Conservation (phyloP, 2,113 vertebrate species). For the Prinia subflava region DNA sequence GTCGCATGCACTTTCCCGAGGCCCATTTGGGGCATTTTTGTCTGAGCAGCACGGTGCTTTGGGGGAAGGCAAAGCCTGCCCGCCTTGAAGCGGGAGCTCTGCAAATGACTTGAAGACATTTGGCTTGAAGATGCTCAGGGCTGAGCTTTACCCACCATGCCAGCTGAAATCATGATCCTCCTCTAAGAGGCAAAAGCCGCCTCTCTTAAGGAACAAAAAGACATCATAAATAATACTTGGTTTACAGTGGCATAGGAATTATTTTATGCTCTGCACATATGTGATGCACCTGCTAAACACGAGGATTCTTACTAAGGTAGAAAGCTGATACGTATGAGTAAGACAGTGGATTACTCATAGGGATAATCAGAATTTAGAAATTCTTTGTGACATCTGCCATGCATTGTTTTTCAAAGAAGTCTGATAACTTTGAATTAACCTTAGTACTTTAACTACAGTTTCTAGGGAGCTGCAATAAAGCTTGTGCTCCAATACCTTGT, state of each 20-base stretch:
- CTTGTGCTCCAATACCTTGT: not conserved
- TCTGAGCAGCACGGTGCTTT: not conserved
- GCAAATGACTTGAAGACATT: not conserved
- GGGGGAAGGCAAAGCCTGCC: not conserved
- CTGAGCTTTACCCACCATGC: not conserved
- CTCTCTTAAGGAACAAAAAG: not conserved
- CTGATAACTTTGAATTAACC: constrained; percentile 36
- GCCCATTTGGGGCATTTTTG: not conserved
- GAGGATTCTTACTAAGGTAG: not conserved
- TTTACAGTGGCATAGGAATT: not conserved
- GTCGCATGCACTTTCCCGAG: not conserved
- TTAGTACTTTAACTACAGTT: not conserved
- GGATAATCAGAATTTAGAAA: not conserved
- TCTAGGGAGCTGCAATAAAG: constrained; percentile 5
- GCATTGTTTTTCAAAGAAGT: not conserved
- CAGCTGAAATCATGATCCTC: not conserved
- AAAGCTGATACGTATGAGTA: not conserved
- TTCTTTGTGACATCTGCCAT: not conserved
- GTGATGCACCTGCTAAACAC: not conserved
- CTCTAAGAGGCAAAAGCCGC: not conserved
- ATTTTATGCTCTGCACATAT: not conserved
- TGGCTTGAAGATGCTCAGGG: not conserved
- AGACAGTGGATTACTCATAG: not conserved
- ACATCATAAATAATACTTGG: not conserved
- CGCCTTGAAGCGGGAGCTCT: fast-evolving